These are phyloP conservation scores for Istiophorus platypterus DNA, from an alignment of 2,113 vertebrate species.

Conservation along the genomic window DNA sequence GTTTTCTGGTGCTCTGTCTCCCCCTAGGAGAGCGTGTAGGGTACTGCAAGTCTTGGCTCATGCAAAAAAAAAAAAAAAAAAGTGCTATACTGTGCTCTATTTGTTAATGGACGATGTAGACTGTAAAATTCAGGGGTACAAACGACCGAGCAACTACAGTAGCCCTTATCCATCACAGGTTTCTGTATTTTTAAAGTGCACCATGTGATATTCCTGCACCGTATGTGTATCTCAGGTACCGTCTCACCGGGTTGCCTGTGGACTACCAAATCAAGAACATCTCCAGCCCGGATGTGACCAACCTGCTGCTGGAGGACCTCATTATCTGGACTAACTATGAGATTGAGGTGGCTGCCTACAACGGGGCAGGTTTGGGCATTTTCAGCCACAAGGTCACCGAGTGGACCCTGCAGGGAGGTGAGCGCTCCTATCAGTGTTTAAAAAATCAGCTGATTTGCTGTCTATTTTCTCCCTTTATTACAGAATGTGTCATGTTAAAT, in stretches of 20 bases:
- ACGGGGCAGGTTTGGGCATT: slow-evolving; percentile 91
- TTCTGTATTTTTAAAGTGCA: background rate
- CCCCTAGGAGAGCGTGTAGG: slow-evolving; percentile 59
- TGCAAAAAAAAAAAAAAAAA: background rate
- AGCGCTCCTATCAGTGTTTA: background rate
- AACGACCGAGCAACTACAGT: too few species aligned
- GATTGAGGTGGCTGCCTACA: slow-evolving; percentile 97
- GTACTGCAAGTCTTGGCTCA: slow-evolving; percentile 44
- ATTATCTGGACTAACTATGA: slow-evolving; percentile 99
- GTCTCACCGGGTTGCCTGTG: slow-evolving; percentile 94
- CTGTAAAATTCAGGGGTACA: background rate
- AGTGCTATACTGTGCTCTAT: background rate
- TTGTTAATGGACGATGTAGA: background rate
- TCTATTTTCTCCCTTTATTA: background rate
- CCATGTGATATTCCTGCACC: background rate
- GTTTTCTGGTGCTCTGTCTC: slow-evolving; percentile 74
- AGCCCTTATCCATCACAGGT: background rate
- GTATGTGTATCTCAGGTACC: slow-evolving; percentile 86
- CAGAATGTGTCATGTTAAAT: background rate
- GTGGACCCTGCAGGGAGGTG: slow-evolving; percentile 93
- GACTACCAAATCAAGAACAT: slow-evolving; percentile 98
- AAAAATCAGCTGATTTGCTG: slow-evolving; percentile 12
- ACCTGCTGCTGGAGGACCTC: slow-evolving; percentile 95
- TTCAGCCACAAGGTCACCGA: slow-evolving; percentile 97
- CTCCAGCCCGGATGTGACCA: slow-evolving; percentile 92